phyloP scores from a whole-genome alignment of 1,140 invertebrate species.

The Eriosoma lanigerum region DNA sequence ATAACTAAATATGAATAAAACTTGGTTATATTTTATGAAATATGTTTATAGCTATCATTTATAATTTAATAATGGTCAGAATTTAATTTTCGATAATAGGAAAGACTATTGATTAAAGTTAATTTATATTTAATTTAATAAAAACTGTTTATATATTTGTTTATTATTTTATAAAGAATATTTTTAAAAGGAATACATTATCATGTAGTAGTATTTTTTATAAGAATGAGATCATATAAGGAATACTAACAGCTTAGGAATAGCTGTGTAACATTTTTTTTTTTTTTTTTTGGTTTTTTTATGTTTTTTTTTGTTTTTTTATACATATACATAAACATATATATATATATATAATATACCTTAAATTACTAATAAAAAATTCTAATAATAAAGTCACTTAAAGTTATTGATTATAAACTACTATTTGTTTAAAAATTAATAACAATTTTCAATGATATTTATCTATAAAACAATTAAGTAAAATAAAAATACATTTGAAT shows the following conservation, averaged over 20 bases:
- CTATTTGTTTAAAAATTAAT: slow-evolving; percentile 39
- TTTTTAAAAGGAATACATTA: slow-evolving; percentile 3
- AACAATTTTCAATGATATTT: slow-evolving; percentile 32
- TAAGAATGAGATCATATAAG: slow-evolving; percentile 47
- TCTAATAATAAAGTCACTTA: slow-evolving; percentile 1
- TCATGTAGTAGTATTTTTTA: slow-evolving; percentile 32
- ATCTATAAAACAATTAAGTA: slow-evolving; percentile 40
- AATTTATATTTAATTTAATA: slow-evolving; percentile 4
- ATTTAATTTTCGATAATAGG: not conserved
- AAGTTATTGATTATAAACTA: slow-evolving; percentile 26
- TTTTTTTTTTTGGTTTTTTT: slow-evolving; percentile 20
- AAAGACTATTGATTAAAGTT: not conserved
- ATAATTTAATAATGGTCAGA: not conserved
- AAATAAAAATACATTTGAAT: slow-evolving; percentile 46
- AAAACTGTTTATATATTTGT: no score
- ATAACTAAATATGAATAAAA: slow-evolving; percentile 21
- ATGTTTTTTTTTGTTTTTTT: slow-evolving; percentile 23
- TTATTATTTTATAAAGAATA: not conserved
- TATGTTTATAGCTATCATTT: not conserved
- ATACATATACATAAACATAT: not conserved
- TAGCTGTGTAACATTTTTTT: slow-evolving; percentile 9
- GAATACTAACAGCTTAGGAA: slow-evolving; percentile 37
- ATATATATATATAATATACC: not conserved
- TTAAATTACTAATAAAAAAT: slow-evolving; percentile 36
- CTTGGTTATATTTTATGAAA: not conserved